phyloP scores from a whole-genome alignment of 2,113 vertebrate species.

The Limnothrissa miodon region DNA sequence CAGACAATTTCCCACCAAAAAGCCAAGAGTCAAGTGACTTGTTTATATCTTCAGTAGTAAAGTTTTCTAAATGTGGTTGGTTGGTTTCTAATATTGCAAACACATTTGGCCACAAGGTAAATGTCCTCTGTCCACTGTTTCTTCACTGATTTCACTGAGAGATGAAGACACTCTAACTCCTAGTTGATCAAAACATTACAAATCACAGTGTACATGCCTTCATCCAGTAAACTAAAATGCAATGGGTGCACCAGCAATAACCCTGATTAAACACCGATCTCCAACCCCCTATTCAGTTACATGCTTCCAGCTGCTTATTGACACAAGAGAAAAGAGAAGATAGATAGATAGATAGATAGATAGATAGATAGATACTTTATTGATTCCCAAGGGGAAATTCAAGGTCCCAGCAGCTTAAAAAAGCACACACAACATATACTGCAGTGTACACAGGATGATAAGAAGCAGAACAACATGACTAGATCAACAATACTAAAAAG shows the following conservation, averaged over 20 bases:
- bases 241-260: slow-evolving; percentile 3
- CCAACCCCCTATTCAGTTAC: background rate
- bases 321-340: background rate
- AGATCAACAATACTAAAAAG: too few species aligned
- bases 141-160: background rate
- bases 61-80: background rate
- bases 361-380: background rate
- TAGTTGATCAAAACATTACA: background rate
- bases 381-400: too few species aligned
- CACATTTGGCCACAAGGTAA: background rate
- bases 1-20: background rate
- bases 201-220: background rate
- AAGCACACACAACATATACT: too few species aligned
- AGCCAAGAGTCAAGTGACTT: background rate
- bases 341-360: background rate
- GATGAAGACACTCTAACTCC: background rate
- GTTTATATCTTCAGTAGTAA: background rate
- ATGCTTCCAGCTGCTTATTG: background rate
- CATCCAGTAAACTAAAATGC: background rate
- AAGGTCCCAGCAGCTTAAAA: too few species aligned
- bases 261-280: background rate
- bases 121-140: background rate
- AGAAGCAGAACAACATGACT: too few species aligned
- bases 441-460: too few species aligned
- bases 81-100: background rate